Conservation (phyloP, 2,797 vertebrate genomes). For the Ispidina lecontei region DNA sequence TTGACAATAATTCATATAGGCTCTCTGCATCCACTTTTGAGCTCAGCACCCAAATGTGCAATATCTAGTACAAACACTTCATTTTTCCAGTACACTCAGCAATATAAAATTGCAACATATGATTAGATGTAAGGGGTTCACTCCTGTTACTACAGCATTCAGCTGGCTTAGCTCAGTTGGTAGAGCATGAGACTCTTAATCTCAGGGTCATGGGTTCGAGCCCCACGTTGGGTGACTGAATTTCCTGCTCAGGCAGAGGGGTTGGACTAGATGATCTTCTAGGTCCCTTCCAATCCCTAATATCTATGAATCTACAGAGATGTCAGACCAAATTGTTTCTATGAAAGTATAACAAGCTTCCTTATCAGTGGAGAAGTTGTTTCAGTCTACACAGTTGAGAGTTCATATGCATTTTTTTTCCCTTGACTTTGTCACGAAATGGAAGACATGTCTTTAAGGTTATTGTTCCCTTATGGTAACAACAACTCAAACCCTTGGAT, state of each 20-base stretch:
- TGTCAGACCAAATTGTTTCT: neutral
- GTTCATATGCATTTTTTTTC: neutral
- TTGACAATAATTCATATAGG: neutral
- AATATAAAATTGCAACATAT: neutral
- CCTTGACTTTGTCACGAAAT: neutral
- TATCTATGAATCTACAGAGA: neutral
- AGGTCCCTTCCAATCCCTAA: too few relatives aligned
- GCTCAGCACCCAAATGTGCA: neutral
- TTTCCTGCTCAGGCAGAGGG: too few relatives aligned
- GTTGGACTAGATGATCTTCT: too few relatives aligned
- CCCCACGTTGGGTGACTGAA: too few relatives aligned
- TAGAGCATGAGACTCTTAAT: too few relatives aligned
- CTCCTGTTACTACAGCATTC: neutral
- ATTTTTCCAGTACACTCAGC: neutral
- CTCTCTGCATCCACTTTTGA: neutral
- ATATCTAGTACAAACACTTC: neutral
- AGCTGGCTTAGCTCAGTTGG: too few relatives aligned
- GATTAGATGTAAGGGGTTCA: neutral
- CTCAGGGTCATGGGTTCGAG: too few relatives aligned
- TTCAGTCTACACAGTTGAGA: neutral
- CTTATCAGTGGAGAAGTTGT: neutral
- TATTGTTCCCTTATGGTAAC: neutral
- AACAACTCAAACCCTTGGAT: neutral
- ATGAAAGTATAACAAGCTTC: neutral
- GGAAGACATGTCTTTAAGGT: neutral